Evolutionary conservation across 2,888 invertebrate genomes (phyloP), one percentile per base, ranked within the genome.

Genomic region (Caenorhabditis sulstoni): DNA sequence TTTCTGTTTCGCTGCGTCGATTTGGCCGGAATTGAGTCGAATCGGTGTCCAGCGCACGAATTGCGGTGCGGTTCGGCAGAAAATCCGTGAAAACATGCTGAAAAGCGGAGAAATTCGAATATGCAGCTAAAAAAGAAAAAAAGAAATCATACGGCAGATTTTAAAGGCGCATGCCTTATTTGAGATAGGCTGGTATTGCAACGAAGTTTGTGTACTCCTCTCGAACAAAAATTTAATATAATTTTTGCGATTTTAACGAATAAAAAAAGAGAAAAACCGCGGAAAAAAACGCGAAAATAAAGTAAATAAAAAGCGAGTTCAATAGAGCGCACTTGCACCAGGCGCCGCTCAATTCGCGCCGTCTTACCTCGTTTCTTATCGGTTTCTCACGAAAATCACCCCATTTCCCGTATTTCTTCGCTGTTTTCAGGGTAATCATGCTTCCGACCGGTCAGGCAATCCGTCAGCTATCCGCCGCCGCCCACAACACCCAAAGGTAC

Each of bases 51-150:
- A 71, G 45, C 18, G 22, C n/a, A 23, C 16, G 1, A 68, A 44
- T 20, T 29, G 16, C 22, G 59, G 66, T n/a, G 37, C 14, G 39
- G 59, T 8, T 20, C 61, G 52, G 23, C 18, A 37, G 16, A 66
- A 49, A 45, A 65, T 16, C 45, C 65, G 61, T 5, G 62, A 49
- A 12, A 71, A 55, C 70, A 71, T 71, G 45, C 62, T 71, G 61
- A 55, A 70, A 70, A 59, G 35, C 14, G 29, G 37, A 61, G 47
- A 47, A 22, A 12, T 44, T 22, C 22, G 1, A 9, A 16, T 16
- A 39, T n/a, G 37, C 20, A 20, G 1, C 18, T 39, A 49, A 64
- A 49, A 52, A 64, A 23, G 11, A 3, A 8, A 4, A 16, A 50
- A 62, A 50, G 35, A 53, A 35, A 53, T 1, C 3, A 3, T 37